Conservation (phyloP, 2,888 invertebrate genomes). For the Mellilla xanthometata region DNA sequence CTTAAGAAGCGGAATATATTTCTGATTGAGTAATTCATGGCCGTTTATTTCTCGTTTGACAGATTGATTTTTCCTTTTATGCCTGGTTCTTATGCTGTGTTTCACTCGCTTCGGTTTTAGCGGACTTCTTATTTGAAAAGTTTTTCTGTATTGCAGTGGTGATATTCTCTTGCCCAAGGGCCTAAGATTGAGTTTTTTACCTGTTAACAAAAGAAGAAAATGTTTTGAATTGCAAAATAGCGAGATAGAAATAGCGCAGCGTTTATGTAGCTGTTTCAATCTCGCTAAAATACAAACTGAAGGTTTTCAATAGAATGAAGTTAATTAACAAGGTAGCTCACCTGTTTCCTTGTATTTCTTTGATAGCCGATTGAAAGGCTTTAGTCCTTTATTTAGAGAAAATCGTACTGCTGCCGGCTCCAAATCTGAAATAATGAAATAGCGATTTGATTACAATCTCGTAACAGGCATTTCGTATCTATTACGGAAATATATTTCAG, state of each 20-base stretch:
- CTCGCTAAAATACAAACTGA: background rate
- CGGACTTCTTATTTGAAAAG: slow-evolving; percentile 56
- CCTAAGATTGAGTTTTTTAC: slow-evolving; percentile 17
- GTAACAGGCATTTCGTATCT: background rate
- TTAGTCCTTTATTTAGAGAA: slow-evolving; percentile 35
- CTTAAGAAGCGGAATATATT: slow-evolving; percentile 67
- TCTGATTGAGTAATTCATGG: slow-evolving; percentile 55
- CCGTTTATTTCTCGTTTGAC: slow-evolving; percentile 54
- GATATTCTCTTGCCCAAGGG: slow-evolving; percentile 40
- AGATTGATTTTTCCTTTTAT: slow-evolving; percentile 50
- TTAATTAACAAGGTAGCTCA: slow-evolving; percentile 25
- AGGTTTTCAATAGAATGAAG: background rate
- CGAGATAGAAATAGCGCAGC: background rate
- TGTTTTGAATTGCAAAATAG: background rate
- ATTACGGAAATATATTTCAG: no score
- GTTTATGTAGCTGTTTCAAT: background rate
- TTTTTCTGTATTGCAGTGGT: slow-evolving; percentile 53
- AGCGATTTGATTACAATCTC: background rate
- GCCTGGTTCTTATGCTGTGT: slow-evolving; percentile 39
- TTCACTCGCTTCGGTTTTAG: slow-evolving; percentile 58
- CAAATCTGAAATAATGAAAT: slow-evolving; percentile 37
- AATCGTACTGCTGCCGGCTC: slow-evolving; percentile 33
- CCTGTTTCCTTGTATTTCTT: slow-evolving; percentile 39
- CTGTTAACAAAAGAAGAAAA: slow-evolving; percentile 35
- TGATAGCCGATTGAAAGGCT: slow-evolving; percentile 28